Percentiles rank a stretch among this genome's conserved stretches.
phyloP scores from a whole-genome alignment of 2,113 vertebrate species.

The Microtus montanus region DNA sequence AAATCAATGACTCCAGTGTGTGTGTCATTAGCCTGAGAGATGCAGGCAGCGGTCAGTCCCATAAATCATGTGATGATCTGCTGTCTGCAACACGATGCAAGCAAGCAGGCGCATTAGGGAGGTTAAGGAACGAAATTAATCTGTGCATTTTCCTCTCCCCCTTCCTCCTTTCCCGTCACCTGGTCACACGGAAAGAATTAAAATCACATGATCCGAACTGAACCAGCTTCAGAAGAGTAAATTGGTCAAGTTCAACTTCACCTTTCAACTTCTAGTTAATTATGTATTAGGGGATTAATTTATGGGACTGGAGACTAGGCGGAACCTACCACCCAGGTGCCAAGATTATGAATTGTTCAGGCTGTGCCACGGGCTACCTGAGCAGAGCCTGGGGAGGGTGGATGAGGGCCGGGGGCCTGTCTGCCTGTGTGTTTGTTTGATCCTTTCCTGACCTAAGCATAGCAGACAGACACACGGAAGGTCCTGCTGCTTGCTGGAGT shows the following conservation, averaged over 20 bases:
- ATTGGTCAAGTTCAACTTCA: constrained; percentile 87
- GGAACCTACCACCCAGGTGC: constrained; percentile 76
- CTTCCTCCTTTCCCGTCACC: constrained; percentile 83
- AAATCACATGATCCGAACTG: constrained; percentile 87
- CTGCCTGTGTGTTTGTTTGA: too few species aligned
- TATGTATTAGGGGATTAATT: constrained; percentile 89
- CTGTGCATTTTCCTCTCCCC: constrained; percentile 85
- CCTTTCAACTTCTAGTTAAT: constrained; percentile 88
- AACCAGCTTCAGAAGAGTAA: constrained; percentile 84
- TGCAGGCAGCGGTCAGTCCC: constrained; percentile 98
- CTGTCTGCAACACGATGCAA: constrained; percentile 94
- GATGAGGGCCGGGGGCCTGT: constrained; percentile 50
- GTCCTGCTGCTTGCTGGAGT: neutral
- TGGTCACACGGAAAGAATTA: constrained; percentile 87
- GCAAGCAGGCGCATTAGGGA: constrained; percentile 97
- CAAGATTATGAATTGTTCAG: constrained; percentile 84
- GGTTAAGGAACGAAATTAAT: constrained; percentile 94
- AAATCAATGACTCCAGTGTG: constrained; percentile 99
- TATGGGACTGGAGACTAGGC: constrained; percentile 85
- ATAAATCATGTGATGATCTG: constrained; percentile 99
- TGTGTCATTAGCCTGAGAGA: constrained; percentile 99
- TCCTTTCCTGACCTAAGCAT: neutral
- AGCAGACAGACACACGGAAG: accelerated
- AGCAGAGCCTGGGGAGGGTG: constrained; percentile 67
- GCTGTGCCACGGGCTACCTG: constrained; percentile 69